These are phyloP conservation scores for Pomatorhinus ruficollis DNA, from an alignment of 2,113 vertebrate species.

Conservation along the genomic window DNA sequence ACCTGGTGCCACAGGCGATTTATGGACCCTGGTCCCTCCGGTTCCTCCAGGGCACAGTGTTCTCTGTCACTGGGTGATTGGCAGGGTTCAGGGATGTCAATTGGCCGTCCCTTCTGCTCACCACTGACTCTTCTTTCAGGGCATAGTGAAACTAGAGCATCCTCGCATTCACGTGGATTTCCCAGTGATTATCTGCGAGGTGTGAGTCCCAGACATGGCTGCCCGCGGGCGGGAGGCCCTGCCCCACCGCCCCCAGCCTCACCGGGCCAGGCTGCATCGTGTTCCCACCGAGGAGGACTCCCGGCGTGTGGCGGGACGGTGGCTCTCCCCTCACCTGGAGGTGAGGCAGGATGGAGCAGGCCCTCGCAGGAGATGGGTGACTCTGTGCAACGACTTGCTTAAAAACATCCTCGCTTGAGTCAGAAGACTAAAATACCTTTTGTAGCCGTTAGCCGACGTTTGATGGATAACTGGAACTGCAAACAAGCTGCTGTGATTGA, in stretches of 20 bases:
- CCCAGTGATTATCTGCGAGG: conserved; percentile 94
- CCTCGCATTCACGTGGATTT: conserved; percentile 97
- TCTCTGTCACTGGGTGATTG: background rate
- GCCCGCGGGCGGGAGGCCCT: background rate
- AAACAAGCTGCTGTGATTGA: conserved; percentile 10
- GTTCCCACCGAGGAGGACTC: conserved; percentile 40
- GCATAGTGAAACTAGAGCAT: conserved; percentile 91
- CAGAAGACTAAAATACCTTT: conserved; percentile 42
- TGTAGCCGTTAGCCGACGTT: conserved; percentile 19
- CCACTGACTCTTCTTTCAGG: conserved; percentile 74
- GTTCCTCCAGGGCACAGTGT: rapidly evolving
- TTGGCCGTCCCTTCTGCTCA: background rate
- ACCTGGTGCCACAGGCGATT: background rate
- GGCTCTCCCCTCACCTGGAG: background rate
- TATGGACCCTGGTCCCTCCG: background rate
- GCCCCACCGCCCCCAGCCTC: background rate
- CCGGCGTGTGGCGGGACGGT: background rate
- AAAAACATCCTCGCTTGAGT: conserved; percentile 39
- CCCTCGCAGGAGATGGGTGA: conserved; percentile 12
- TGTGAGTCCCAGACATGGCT: conserved; percentile 73
- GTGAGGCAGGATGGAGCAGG: background rate
- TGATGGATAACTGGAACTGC: conserved; percentile 53
- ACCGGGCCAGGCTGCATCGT: background rate
- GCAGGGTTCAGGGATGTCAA: background rate
- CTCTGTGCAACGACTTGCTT: conserved; percentile 24